Conservation (phyloP, 2,797 vertebrate species). For the Enteromius paludinosus region DNA sequence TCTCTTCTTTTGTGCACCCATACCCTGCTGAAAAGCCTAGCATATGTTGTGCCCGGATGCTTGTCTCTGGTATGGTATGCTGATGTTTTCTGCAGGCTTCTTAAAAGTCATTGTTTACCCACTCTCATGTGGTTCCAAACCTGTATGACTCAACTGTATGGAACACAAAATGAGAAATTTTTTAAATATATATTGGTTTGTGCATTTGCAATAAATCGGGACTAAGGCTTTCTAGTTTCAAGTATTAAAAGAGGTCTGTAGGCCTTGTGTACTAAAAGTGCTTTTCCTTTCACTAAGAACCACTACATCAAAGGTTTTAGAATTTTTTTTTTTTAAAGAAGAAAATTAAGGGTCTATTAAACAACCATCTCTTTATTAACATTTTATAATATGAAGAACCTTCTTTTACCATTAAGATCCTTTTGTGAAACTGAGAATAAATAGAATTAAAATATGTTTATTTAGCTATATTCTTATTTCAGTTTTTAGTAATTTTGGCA, state of each 20-base stretch:
- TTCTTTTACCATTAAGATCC: too few species aligned
- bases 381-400: too few species aligned
- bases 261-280: not conserved
- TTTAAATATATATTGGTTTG: not conserved
- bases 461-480: not conserved
- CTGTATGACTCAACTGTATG: too few species aligned
- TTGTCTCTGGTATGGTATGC: not conserved
- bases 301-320: too few species aligned
- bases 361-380: too few species aligned
- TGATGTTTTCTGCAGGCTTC: constrained; percentile 4
- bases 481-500: not conserved
- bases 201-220: not conserved
- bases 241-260: not conserved
- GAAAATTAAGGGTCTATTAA: too few species aligned
- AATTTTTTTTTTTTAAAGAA: too few species aligned
- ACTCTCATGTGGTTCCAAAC: not conserved
- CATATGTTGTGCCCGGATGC: not conserved
- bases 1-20: constrained; percentile 4
- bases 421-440: too few species aligned
- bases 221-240: not conserved
- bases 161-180: not conserved
- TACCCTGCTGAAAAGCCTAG: not conserved
- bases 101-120: not conserved
- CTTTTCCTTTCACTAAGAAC: too few species aligned
- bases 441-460: not conserved